Evolutionary conservation across 2,797 vertebrate species (phyloP), one percentile per base, ranked within the genome.

Genomic region (Mallotus villosus): DNA sequence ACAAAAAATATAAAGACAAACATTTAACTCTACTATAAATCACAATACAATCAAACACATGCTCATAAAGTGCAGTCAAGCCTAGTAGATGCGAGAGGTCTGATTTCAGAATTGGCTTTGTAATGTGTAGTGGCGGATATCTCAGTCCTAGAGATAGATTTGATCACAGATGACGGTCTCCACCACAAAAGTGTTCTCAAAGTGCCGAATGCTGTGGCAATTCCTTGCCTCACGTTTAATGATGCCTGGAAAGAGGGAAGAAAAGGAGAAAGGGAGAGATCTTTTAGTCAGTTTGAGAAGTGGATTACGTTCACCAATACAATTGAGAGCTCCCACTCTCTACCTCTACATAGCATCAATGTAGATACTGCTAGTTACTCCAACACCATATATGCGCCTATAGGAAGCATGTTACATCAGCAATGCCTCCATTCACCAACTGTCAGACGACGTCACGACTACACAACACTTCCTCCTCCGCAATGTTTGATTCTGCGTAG

Each of bases 151-250:
- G 84, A 78, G 88, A 94, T 87, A 94, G 75, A 88, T 77, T 77
- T 90, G 81, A 49, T 94, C 91, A 57, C 96, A 99, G 92, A 99
- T 97, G 78, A 94, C 83, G 0, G 97, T 98, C 92, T 98, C 96
- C 0, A 98, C 94, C 87, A 97, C 97, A 82, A 98, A 98, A 2
- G 95, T 97, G 90, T 97, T 98, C 84, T 95, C 97, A 17, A 98
- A 97, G 87, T 99, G 97, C 85, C 95, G 95, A 81, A 99, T 97
- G 73, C 86, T 94, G 63, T 92, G 93, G 81, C 97, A 99, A 70
- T 82, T 93, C 74, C 91, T 93, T 37, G 91, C 77, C 46, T 94
- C 93, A 0, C 97, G 93, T 75, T 94, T 95, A 58, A 93, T 94
- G 37, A 98, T 94, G 79, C 95, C 97, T 98, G 90, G 32, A 86